A percentile compares a stretch with the other conserved stretches of the same genome.
phyloP scores from a whole-genome alignment of 2,797 vertebrate species.

The Phataginus tetradactyla region DNA sequence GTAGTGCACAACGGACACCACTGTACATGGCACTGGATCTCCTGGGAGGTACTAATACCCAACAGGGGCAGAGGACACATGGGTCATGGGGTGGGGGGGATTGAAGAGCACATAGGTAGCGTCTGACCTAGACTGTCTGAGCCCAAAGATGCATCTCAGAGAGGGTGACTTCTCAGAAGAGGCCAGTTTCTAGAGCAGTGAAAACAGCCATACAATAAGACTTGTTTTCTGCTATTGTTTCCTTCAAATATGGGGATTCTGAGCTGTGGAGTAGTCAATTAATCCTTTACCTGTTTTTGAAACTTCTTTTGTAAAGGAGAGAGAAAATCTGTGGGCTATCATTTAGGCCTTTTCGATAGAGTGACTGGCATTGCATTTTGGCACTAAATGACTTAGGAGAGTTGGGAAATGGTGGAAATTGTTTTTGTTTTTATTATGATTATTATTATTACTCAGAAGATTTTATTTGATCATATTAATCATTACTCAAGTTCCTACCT shows the following conservation, averaged over 20 bases:
- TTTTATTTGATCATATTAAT: slow-evolving; percentile 55
- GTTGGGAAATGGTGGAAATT: slow-evolving; percentile 2
- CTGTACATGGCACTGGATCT: not conserved
- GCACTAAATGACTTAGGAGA: slow-evolving; percentile 61
- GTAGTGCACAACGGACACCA: not conserved
- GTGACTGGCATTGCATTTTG: not conserved
- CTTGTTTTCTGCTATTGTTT: not conserved
- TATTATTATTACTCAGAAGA: slow-evolving; percentile 50
- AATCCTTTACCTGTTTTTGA: slow-evolving; percentile 45
- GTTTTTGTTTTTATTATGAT: slow-evolving; percentile 53
- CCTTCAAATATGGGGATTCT: not conserved
- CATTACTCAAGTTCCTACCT: slow-evolving; percentile 54
- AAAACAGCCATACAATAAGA: not conserved
- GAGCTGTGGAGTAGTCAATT: not conserved
- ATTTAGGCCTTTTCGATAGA: slow-evolving; percentile 30
- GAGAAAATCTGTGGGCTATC: not conserved
- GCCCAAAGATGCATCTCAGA: not conserved
- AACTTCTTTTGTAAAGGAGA: not conserved
- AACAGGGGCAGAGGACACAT: not conserved
- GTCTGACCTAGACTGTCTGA: not conserved
- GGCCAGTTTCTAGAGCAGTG: not conserved
- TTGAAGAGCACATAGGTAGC: not conserved
- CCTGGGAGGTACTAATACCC: not conserved
- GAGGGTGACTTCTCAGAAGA: not conserved
- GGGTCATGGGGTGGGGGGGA: rapidly evolving